phyloP scores from a whole-genome alignment of 2,888 invertebrate species.

The Chydorus sphaericus region DNA sequence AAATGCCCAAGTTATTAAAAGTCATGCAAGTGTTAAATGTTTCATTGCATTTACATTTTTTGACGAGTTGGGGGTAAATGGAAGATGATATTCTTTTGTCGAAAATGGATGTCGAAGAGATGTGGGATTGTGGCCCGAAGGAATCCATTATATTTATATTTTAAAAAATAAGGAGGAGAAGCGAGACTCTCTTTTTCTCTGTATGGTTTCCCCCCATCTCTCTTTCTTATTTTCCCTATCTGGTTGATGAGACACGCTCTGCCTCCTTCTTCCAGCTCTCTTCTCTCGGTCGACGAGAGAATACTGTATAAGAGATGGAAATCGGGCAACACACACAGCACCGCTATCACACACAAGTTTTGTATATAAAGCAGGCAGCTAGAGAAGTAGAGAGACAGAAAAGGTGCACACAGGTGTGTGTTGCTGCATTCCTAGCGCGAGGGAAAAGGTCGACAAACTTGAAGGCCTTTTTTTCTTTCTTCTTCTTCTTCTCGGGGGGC shows the following conservation, averaged over 20 bases:
- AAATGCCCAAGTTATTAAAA: no score
- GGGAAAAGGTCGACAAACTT: background rate
- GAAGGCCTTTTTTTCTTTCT: background rate
- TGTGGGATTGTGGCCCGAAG: background rate
- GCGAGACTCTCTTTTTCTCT: background rate
- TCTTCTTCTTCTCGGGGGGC: background rate
- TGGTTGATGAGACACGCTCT: conserved; percentile 5
- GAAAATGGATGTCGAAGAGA: background rate
- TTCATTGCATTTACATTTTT: no score
- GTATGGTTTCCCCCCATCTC: conserved; percentile 1
- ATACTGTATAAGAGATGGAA: conserved; percentile 4
- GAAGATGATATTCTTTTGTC: conserved; percentile 5
- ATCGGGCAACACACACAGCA: conserved; percentile 3
- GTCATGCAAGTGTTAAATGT: no score
- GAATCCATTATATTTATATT: conserved; percentile 8
- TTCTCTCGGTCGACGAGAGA: background rate
- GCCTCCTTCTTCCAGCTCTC: background rate
- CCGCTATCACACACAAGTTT: conserved; percentile 4
- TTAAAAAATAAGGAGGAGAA: background rate
- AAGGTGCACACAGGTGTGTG: conserved; percentile 7
- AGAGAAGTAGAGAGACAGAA: background rate
- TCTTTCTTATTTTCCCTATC: no score
- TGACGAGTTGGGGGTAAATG: background rate
- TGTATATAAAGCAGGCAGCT: conserved; percentile 3
- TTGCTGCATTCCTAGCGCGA: background rate